phyloP scores from a whole-genome alignment of 2,888 invertebrate genomes.

The Ormyrus rosae region DNA sequence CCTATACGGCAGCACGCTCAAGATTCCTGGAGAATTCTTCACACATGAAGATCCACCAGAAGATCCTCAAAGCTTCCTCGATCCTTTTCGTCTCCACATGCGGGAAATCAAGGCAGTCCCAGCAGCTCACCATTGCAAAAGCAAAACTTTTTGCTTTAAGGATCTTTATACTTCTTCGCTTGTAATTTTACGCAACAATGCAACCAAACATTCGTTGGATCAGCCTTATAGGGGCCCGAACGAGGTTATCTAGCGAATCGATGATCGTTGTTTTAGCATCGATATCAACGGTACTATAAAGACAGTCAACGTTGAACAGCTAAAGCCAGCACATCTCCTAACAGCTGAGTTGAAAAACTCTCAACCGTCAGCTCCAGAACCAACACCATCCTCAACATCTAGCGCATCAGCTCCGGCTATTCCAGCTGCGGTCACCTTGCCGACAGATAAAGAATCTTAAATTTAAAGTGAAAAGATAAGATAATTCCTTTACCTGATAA shows the following conservation, averaged over 20 bases:
- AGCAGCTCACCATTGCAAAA: not conserved
- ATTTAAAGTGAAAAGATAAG: no score
- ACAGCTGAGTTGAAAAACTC: no score
- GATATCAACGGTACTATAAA: no score
- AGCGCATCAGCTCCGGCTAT: no score
- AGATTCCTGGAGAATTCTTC: not conserved
- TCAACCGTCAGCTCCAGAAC: no score
- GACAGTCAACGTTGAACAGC: no score
- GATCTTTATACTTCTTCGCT: not conserved
- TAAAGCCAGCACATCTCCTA: no score
- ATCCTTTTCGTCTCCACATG: not conserved
- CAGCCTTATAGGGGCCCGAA: not conserved
- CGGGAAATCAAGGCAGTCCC: not conserved
- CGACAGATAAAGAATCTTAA: no score
- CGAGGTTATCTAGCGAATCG: not conserved
- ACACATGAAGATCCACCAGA: not conserved
- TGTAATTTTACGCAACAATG: not conserved
- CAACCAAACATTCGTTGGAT: not conserved
- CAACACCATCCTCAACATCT: no score
- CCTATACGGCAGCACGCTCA: not conserved
- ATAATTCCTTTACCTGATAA: no score
- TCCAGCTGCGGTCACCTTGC: no score
- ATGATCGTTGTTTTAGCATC: no score
- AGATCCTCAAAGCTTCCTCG: not conserved
- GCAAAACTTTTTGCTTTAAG: not conserved